Conservation (phyloP, 2,888 invertebrate species). For the Chrysopilus asiliformis region DNA sequence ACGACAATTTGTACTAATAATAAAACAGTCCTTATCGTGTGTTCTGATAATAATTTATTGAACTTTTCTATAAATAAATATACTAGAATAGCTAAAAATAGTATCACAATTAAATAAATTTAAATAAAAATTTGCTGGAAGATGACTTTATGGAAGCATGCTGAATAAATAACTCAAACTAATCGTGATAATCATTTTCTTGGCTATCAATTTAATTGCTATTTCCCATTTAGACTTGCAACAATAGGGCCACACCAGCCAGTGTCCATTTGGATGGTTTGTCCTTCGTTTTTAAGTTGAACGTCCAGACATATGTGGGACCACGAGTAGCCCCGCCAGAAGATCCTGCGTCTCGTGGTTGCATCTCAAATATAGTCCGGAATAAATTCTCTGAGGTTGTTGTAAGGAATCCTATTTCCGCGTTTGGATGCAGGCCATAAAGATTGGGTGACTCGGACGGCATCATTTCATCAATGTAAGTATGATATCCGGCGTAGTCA, state of each 20-base stretch:
- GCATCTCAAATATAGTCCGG: slow-evolving; percentile 91
- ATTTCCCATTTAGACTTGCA: slow-evolving; percentile 69
- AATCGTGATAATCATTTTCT: too few relatives aligned
- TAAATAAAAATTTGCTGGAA: too few relatives aligned
- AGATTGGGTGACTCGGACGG: slow-evolving; percentile 87
- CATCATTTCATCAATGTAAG: slow-evolving; percentile 84
- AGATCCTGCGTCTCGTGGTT: slow-evolving; percentile 81
- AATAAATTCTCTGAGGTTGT: slow-evolving; percentile 88
- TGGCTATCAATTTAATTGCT: too few relatives aligned
- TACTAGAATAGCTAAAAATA: too few relatives aligned
- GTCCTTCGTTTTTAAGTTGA: slow-evolving; percentile 80
- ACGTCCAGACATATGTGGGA: slow-evolving; percentile 91
- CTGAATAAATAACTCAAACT: too few relatives aligned
- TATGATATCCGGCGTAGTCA: slow-evolving; percentile 83
- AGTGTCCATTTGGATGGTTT: slow-evolving; percentile 85
- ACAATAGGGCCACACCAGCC: slow-evolving; percentile 80
- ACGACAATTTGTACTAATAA: too few relatives aligned
- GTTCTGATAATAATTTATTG: too few relatives aligned
- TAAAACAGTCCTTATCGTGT: too few relatives aligned
- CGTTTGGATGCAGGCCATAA: slow-evolving; percentile 92
- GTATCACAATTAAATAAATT: too few relatives aligned
- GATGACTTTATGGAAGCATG: too few relatives aligned
- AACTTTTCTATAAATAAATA: too few relatives aligned
- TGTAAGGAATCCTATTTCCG: slow-evolving; percentile 91
- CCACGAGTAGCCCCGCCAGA: slow-evolving; percentile 83